These are phyloP conservation scores for Aspidapion aeneum DNA, from an alignment of 2,888 invertebrate genomes.

Conservation along the genomic window DNA sequence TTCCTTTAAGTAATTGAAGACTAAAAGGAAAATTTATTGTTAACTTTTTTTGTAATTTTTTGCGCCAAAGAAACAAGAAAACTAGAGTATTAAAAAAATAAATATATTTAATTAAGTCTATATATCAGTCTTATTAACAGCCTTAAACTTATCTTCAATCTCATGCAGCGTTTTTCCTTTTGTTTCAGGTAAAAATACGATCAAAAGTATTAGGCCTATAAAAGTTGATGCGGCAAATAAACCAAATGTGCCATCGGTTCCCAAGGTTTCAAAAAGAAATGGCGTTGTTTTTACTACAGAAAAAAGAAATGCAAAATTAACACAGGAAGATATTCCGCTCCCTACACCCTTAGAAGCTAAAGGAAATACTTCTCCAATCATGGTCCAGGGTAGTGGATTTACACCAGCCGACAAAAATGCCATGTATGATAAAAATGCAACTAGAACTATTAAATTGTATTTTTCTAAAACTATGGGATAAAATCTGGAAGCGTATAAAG, in stretches of 20 bases:
- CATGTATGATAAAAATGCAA: constrained; percentile 10
- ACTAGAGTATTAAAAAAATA: too few relatives aligned
- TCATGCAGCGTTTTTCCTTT: constrained; percentile 20
- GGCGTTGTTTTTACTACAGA: constrained; percentile 21
- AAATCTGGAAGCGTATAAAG: constrained; percentile 3
- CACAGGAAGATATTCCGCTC: constrained; percentile 17
- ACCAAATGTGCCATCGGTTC: constrained; percentile 10
- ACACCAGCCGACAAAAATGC: constrained; percentile 15
- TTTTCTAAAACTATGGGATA: not conserved
- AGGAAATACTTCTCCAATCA: constrained; percentile 21
- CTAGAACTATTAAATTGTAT: constrained; percentile 9
- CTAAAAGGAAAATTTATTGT: too few relatives aligned
- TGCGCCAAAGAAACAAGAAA: too few relatives aligned
- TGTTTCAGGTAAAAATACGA: constrained; percentile 34
- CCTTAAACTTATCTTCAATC: constrained; percentile 20
- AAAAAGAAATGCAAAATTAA: constrained; percentile 20
- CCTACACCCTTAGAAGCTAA: constrained; percentile 18
- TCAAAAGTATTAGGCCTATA: constrained; percentile 9
- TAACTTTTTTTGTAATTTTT: too few relatives aligned
- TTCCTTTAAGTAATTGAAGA: too few relatives aligned
- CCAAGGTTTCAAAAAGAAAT: constrained; percentile 11
- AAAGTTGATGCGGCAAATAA: constrained; percentile 12
- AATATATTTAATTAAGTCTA: too few relatives aligned
- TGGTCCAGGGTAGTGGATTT: constrained; percentile 19
- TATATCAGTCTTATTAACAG: not conserved